Percentiles rank a stretch among this genome's conserved stretches.
These are phyloP conservation scores for Pelmatolapia mariae DNA, from an alignment of 2,113 vertebrate species.

Conservation along the genomic window DNA sequence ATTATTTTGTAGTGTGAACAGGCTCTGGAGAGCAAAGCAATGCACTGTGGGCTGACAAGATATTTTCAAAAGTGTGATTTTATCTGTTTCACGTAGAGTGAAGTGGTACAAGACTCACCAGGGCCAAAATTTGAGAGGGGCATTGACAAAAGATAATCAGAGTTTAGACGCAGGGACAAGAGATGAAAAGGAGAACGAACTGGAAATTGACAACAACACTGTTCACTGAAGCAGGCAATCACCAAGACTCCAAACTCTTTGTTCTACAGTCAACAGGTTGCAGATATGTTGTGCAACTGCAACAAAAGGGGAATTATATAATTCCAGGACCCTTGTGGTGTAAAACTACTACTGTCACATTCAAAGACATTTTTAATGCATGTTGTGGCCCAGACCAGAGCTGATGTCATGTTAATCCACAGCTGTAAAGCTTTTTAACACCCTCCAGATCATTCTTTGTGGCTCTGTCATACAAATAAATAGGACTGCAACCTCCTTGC, in stretches of 20 bases:
- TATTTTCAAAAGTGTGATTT: constrained; percentile 52
- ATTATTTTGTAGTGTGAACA: constrained; percentile 20
- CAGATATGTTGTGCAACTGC: background rate
- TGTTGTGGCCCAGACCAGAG: background rate
- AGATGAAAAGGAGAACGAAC: background rate
- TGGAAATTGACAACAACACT: background rate
- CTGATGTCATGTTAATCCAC: background rate
- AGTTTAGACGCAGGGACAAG: background rate
- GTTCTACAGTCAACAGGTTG: background rate
- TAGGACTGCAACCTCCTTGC: background rate
- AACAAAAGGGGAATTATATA: background rate
- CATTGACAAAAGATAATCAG: constrained; percentile 1
- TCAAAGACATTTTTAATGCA: background rate
- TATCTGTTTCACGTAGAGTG: constrained; percentile 19
- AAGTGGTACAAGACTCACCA: constrained; percentile 7
- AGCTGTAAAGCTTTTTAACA: background rate
- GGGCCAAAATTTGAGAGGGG: constrained; percentile 5
- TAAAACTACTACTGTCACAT: background rate
- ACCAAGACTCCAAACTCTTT: background rate
- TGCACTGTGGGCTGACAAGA: constrained; percentile 6
- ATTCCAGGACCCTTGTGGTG: background rate
- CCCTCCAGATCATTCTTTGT: background rate
- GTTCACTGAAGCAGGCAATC: background rate
- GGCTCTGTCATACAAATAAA: background rate
- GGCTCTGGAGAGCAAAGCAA: background rate